phyloP scores from a whole-genome alignment of 2,888 invertebrate genomes.

The Incurvaria masculella region DNA sequence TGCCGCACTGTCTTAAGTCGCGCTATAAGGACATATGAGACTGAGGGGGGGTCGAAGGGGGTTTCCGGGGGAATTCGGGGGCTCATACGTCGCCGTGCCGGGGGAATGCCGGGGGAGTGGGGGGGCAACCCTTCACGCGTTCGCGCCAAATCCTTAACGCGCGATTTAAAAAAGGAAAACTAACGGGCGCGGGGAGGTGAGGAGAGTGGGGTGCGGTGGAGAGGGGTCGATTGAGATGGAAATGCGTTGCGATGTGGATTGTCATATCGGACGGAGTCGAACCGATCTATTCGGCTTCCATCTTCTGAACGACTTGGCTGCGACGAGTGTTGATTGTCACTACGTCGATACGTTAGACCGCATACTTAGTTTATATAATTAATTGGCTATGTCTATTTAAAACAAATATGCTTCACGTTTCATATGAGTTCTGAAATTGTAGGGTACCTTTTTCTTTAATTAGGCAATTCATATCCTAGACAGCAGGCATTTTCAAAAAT shows the following conservation, averaged over 20 bases:
- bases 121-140: slow-evolving; percentile 48
- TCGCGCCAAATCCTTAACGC: slow-evolving; percentile 54
- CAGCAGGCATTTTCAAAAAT: too few relatives aligned
- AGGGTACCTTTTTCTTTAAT: too few relatives aligned
- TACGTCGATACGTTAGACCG: too few relatives aligned
- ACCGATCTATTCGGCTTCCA: not conserved
- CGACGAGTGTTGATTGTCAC: not conserved
- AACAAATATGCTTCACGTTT: too few relatives aligned
- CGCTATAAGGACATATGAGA: slow-evolving; percentile 41
- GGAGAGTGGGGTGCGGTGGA: slow-evolving; percentile 19
- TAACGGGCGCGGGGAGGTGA: slow-evolving; percentile 28
- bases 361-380: too few relatives aligned
- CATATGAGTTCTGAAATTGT: too few relatives aligned
- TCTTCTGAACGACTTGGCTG: not conserved
- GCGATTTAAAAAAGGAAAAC: slow-evolving; percentile 56
- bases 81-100: too few relatives aligned
- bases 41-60: slow-evolving; percentile 29
- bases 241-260: slow-evolving; percentile 26
- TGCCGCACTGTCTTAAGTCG: slow-evolving; percentile 15
- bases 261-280: not conserved
- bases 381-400: too few relatives aligned
- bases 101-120: slow-evolving; percentile 24
- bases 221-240: slow-evolving; percentile 40
- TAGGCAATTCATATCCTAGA: too few relatives aligned
- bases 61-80: too few relatives aligned